phyloP scores from a whole-genome alignment of 2,113 vertebrate species.

The Spizaetus ornatus region DNA sequence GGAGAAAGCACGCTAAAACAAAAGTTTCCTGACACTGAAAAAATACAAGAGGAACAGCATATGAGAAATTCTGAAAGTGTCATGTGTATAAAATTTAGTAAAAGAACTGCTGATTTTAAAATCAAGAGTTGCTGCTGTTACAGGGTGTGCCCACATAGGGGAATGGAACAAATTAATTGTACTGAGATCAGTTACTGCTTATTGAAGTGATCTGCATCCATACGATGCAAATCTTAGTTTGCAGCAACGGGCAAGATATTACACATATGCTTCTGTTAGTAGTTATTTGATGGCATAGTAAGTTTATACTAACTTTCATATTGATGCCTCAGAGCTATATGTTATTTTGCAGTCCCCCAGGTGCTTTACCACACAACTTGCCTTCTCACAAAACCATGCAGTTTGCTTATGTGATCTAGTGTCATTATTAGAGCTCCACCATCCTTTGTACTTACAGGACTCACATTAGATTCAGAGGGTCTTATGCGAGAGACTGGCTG shows the following conservation, averaged over 20 bases:
- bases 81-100: fast-evolving
- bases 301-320: neutral
- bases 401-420: neutral
- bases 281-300: neutral
- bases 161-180: slow-evolving; percentile 4
- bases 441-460: neutral
- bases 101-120: neutral
- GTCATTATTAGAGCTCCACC: neutral
- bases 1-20: neutral
- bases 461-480: neutral
- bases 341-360: neutral
- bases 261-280: neutral
- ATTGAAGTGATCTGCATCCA: neutral
- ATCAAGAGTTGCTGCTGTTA: neutral
- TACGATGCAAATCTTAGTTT: neutral
- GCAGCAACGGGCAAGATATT: neutral
- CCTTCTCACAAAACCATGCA: neutral
- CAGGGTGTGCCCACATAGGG: neutral
- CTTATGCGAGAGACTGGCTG: neutral
- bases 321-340: neutral
- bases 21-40: neutral
- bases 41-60: neutral
- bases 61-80: neutral
- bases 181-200: neutral
- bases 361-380: neutral